A percentile compares a stretch with the other conserved stretches of the same genome.
phyloP scores from a whole-genome alignment of 37 sponge, comb jelly and placozoan species.

The Axinella damicornis region DNA sequence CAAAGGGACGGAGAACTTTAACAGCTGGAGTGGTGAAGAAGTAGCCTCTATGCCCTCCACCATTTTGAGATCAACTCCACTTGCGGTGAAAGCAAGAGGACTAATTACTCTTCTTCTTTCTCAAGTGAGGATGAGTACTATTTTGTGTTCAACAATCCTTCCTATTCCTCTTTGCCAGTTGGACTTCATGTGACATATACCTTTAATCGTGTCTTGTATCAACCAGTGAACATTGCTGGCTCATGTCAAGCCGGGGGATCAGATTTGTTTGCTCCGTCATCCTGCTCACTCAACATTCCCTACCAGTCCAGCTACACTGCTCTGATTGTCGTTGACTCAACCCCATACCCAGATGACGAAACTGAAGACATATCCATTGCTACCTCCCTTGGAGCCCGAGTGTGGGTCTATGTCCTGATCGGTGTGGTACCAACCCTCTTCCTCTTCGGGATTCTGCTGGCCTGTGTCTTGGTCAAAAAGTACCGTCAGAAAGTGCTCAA shows the following conservation, averaged over 20 bases:
- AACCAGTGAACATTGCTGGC: not conserved
- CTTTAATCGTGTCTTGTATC: constrained; percentile 28
- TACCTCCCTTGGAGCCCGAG: constrained; percentile 24
- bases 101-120: not conserved
- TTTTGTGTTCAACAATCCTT: constrained; percentile 13
- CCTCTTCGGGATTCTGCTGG: not conserved
- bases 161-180: not conserved
- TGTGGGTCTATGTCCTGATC: constrained; percentile 26
- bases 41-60: not conserved
- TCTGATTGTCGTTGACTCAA: not conserved
- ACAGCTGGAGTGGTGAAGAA: constrained; percentile 11
- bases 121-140: constrained; percentile 11
- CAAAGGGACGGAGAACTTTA: constrained; percentile 23
- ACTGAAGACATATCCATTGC: not conserved
- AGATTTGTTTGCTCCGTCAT: not conserved
- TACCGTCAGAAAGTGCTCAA: not conserved
- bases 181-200: not conserved
- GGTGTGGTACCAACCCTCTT: not conserved
- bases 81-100: not conserved
- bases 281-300: not conserved
- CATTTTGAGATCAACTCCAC: not conserved
- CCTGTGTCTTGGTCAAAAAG: not conserved
- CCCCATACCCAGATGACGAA: not conserved
- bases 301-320: constrained; percentile 1
- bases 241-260: not conserved